Base-by-base conservation (phyloP, 2,888 invertebrate species). In the Hypolimnas misippus region DNA sequence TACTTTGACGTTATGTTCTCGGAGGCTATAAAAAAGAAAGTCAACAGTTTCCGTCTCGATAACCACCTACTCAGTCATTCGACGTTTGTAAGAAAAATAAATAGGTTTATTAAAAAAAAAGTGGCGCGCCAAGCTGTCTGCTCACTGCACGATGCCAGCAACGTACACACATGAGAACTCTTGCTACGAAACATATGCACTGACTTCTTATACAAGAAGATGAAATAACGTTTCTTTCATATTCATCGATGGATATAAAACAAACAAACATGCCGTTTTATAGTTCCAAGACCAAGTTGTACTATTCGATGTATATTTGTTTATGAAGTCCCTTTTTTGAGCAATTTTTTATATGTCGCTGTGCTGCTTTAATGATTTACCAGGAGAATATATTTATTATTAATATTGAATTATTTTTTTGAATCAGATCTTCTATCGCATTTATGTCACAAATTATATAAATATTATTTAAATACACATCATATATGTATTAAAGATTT, bases 61-160 rank as follows among this genome's bases (percentile, higher is more conserved):
- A 74, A 73, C 78, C 81, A 73, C 81, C 81, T 75, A 79, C 79
- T 73, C 76, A 70, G 71, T 70, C 78, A 85, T 81, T 77, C 81
- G 81, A 86, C 82, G 83, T 87, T 83, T 81, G 79, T 78, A 69
- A 79, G 77, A 71, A 73, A 80, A 82, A 81, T 78, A 81, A 83
- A 73, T 79, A 82, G 78, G 78, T 83, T 75, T 70, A 65, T 68
- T 65, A 25, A 38, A 68, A 71, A 76, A 87, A 88, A 89, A 86
- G 84, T 86, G 84, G 87, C 89, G 90, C 90, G 90, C 90, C 90
- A 90, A 83, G 90, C 90, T 81, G 90, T 91, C 90, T 90, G 88
- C 79, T 78, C 76, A 77, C 75, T 75, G 70, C 73, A 74, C 70
- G 73, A 71, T 80, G 83, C 79, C 78, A 79, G 83, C 72, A 73